phyloP scores from a whole-genome alignment of 2,113 vertebrate species.

The Indri indri region DNA sequence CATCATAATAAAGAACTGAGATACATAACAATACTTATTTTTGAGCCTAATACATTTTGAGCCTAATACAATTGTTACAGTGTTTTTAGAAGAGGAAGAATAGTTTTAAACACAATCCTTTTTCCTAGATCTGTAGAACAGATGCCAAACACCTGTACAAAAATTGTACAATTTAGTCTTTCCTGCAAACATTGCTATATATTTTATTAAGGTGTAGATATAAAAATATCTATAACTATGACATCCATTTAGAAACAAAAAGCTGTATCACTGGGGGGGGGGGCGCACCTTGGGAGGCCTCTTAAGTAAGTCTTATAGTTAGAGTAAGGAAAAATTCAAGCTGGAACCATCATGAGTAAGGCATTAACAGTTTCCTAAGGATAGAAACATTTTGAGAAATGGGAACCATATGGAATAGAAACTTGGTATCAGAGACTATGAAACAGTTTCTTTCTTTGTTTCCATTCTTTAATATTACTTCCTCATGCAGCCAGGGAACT shows the following conservation, averaged over 20 bases:
- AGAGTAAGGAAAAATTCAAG: background rate
- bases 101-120: background rate
- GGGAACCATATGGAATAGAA: background rate
- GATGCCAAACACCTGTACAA: background rate
- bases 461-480: background rate
- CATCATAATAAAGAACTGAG: background rate
- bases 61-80: background rate
- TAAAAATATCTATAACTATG: background rate
- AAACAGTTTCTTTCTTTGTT: background rate
- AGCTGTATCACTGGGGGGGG: background rate
- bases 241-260: background rate
- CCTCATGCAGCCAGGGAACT: background rate
- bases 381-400: background rate
- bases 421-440: background rate
- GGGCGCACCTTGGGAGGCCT: background rate
- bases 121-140: background rate
- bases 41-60: background rate
- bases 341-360: background rate
- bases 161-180: background rate
- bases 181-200: background rate
- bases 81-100: background rate
- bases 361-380: background rate
- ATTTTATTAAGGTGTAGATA: background rate
- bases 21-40: background rate
- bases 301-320: background rate